Evolutionary conservation across 2,113 vertebrate genomes (phyloP), one percentile per base, ranked within the genome.

Genomic region (Campylomormyrus tamandua): DNA sequence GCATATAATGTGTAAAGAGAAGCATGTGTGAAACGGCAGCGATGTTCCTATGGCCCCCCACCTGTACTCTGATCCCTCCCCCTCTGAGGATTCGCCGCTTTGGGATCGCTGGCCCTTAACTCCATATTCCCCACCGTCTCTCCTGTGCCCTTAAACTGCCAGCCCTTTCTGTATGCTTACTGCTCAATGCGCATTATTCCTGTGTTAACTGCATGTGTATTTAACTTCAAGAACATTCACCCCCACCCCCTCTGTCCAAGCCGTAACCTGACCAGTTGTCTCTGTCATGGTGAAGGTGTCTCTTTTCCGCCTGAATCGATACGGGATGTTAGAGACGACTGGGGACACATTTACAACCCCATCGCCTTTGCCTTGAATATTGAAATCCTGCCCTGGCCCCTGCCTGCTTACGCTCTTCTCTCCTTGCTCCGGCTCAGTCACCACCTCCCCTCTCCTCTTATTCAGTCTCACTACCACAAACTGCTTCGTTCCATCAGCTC

Each of bases 321-420:
- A 50, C 2, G 1, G 66, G 49, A 77, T 77, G 77, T 83, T 24
- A 19, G 3, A 2, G 49, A 89, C 49, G 83, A 46, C 89, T 24
- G 53, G 91, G 89, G 90, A 91, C 17, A 13, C 52, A 87, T 91
- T 90, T 74, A 80, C 87, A 91, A 88, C 35, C 10, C 89, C 88
- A 58, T 91, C 87, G 90, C 84, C 27, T 19, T 49, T 53, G 48
- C 89, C 90, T 90, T 88, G 91, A 92, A 89, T 91, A 91, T 92
- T 90, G 89, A 91, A 91, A 92, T 91, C 74, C 84, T 15, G 39
- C 84, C 49, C 89, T 39, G 39, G 39, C 74, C 13, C 70, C 13
- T 1, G 10, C 70, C 31, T 17, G 11, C 70, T 74, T 4, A 3
- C 27, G 0, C 13, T 35, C 15, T 39, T 1, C 13, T 13, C 70